A percentile compares a stretch with the other conserved stretches of the same genome.
Evolutionary conservation across 2,888 invertebrate species (phyloP).

Genomic region (Argyresthia albistria): DNA sequence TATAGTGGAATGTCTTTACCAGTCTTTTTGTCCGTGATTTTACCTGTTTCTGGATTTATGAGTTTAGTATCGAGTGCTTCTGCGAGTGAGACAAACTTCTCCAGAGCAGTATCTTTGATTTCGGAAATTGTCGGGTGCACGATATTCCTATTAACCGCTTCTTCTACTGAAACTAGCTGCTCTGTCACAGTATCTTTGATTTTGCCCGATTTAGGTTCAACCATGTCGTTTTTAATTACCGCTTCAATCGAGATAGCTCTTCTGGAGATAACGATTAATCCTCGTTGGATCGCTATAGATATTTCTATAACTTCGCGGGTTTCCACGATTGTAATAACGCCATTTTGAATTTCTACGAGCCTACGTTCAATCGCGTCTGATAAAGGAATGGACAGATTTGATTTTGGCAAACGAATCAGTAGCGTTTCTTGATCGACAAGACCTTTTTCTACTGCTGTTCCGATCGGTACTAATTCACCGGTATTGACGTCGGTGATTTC

Average conservation of each 20-base stretch:
- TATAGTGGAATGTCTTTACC: conserved; percentile 79
- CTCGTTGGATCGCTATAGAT: conserved; percentile 79
- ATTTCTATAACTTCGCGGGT: conserved; percentile 79
- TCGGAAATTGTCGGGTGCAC: conserved; percentile 87
- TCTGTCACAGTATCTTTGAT: conserved; percentile 81
- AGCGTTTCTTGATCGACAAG: conserved; percentile 85
- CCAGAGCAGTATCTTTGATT: conserved; percentile 82
- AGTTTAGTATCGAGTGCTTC: conserved; percentile 81
- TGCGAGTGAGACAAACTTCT: conserved; percentile 79
- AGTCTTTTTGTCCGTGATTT: conserved; percentile 80
- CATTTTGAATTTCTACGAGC: conserved; percentile 82
- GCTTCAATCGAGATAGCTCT: conserved; percentile 86
- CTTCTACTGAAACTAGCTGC: conserved; percentile 79
- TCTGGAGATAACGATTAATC: conserved; percentile 77
- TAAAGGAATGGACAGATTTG: conserved; percentile 82
- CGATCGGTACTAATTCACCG: conserved; percentile 76
- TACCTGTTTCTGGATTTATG: conserved; percentile 79
- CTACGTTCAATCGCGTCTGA: conserved; percentile 87
- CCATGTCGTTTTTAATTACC: conserved; percentile 78
- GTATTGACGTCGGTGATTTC: conserved; percentile 74
- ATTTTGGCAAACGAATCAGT: conserved; percentile 80
- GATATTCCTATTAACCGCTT: conserved; percentile 84
- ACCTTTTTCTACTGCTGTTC: conserved; percentile 83
- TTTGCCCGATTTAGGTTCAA: conserved; percentile 78
- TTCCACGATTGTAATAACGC: conserved; percentile 79